These are phyloP conservation scores for Macrobrachium rosenbergii DNA, from an alignment of 1,140 invertebrate species.

Conservation along the genomic window DNA sequence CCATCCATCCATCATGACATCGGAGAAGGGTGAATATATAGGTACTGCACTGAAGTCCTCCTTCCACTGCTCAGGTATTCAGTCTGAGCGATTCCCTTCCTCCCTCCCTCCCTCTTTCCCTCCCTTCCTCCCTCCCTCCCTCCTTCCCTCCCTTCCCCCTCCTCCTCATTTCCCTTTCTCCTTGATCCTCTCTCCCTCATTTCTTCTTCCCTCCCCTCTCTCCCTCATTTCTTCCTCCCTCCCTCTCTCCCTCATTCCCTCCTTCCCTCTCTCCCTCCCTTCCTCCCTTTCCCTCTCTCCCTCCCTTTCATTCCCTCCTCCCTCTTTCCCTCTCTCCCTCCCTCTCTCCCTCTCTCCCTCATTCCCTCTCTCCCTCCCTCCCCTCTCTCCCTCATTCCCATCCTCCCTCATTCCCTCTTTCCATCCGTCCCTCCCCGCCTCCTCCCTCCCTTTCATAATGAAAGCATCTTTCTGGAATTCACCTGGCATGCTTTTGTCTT, in stretches of 20 bases:
- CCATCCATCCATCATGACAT: too few relatives aligned
- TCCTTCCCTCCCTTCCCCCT: neutral
- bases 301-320: neutral
- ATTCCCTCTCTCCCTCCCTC: neutral
- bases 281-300: too few relatives aligned
- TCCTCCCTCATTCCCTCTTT: neutral
- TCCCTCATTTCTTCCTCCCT: neutral
- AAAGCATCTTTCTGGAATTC: too few relatives aligned
- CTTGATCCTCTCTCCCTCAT: too few relatives aligned
- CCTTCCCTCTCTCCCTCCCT: too few relatives aligned
- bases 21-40: too few relatives aligned
- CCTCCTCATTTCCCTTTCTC: neutral
- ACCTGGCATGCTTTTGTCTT: too few relatives aligned
- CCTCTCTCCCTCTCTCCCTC: neutral
- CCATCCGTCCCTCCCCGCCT: too few relatives aligned
- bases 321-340: neutral
- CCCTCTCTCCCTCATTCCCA: neutral
- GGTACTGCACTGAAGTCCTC: too few relatives aligned
- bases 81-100: too few relatives aligned
- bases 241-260: neutral
- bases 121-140: too few relatives aligned
- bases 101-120: neutral
- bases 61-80: too few relatives aligned
- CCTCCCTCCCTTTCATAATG: neutral
- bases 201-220: neutral